These are phyloP conservation scores for Burhinus oedicnemus DNA, from an alignment of 2,113 vertebrate genomes.

Conservation along the genomic window DNA sequence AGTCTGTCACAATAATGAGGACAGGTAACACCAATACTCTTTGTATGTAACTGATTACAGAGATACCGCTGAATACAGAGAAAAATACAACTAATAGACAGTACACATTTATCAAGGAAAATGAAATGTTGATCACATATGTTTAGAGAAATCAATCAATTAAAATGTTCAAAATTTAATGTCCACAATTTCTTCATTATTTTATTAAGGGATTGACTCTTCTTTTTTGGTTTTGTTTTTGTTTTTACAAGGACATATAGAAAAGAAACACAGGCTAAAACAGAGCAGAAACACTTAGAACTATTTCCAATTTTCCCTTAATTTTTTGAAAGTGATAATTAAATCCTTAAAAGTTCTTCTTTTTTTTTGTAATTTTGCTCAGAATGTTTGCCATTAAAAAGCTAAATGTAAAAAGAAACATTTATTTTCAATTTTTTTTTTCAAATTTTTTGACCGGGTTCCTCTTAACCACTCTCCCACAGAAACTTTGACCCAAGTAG, in stretches of 20 bases:
- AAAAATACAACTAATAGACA: background rate
- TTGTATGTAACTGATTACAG: background rate
- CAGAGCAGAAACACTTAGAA: background rate
- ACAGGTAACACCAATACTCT: background rate
- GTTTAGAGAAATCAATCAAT: background rate
- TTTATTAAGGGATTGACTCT: background rate
- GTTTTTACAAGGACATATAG: background rate
- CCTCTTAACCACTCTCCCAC: background rate
- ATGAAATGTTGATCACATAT: background rate
- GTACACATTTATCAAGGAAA: background rate
- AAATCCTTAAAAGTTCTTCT: background rate
- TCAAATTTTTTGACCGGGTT: background rate
- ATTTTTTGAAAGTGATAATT: background rate
- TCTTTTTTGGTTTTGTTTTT: background rate
- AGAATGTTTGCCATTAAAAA: background rate
- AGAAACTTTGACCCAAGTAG: background rate
- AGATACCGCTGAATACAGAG: background rate
- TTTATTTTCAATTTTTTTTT: background rate
- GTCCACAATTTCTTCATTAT: background rate
- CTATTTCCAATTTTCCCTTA: background rate
- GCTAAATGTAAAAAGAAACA: rapidly evolving
- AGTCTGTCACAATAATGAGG: background rate
- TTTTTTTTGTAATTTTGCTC: background rate
- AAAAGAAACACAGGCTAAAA: background rate
- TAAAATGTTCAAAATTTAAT: background rate